phyloP scores from a whole-genome alignment of 2,797 vertebrate genomes.

The Babyrousa celebensis region DNA sequence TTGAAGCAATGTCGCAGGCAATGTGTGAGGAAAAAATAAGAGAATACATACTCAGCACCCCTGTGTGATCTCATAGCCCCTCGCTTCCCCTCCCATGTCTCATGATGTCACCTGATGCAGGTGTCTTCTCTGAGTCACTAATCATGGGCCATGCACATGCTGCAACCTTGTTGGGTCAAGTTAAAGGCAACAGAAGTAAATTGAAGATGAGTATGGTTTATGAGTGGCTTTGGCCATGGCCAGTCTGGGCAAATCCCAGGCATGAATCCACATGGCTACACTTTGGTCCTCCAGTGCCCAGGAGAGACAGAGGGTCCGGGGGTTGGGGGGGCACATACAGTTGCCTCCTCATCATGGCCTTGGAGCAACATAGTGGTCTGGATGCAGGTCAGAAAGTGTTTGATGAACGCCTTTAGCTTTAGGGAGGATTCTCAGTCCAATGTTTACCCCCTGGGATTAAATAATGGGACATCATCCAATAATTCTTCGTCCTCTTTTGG shows the following conservation, averaged over 20 bases:
- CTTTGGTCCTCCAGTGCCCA: not conserved
- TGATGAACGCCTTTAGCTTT: not conserved
- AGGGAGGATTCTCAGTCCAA: not conserved
- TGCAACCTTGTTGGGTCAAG: no score
- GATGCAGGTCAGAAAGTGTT: not conserved
- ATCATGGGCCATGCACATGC: fast-evolving
- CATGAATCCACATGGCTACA: not conserved
- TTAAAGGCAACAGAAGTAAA: not conserved
- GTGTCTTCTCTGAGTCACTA: not conserved
- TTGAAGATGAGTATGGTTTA: not conserved
- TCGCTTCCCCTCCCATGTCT: not conserved
- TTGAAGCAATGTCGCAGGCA: not conserved
- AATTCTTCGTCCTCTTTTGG: constrained; percentile 22
- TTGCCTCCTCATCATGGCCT: not conserved
- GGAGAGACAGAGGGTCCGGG: no score
- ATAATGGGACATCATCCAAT: not conserved
- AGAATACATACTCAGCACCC: not conserved
- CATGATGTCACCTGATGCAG: not conserved
- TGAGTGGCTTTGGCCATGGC: not conserved
- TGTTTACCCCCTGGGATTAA: not conserved
- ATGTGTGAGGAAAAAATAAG: not conserved
- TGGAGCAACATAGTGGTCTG: not conserved
- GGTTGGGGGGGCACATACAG: fast-evolving
- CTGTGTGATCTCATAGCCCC: not conserved
- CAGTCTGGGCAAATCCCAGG: fast-evolving